A percentile compares a stretch with the other conserved stretches of the same genome.
Conservation (phyloP, 1,140 invertebrate genomes). For the Diachasmimorpha longicaudata region DNA sequence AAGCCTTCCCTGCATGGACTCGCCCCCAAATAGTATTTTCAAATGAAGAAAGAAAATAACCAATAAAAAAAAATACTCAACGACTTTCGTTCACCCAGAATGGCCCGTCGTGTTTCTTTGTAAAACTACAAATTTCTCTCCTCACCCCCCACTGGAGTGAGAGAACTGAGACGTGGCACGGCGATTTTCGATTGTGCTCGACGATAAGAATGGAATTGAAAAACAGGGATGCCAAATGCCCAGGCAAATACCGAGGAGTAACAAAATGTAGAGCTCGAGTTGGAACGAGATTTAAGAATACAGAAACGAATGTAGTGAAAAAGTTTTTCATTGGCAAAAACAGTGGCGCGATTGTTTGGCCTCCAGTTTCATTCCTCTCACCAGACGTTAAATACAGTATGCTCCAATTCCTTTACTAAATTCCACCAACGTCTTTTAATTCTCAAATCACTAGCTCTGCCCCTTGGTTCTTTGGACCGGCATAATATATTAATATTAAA, state of each 20-base stretch:
- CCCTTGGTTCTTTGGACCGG: too few species aligned
- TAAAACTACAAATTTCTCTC: background rate
- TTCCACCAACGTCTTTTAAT: background rate
- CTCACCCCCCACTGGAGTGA: background rate
- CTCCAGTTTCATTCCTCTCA: background rate
- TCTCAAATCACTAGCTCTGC: too few species aligned
- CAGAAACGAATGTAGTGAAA: background rate
- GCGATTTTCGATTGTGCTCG: background rate
- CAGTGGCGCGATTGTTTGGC: background rate
- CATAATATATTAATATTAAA: too few species aligned
- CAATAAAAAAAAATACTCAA: background rate
- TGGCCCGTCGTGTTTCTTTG: background rate
- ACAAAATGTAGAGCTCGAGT: background rate
- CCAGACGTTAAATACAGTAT: background rate
- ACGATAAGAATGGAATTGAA: constrained; percentile 2
- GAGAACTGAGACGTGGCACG: background rate
- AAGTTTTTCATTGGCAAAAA: constrained; percentile 16
- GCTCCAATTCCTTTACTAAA: too few species aligned
- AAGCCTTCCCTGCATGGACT: too few species aligned
- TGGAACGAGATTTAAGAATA: background rate
- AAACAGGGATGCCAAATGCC: constrained; percentile 8
- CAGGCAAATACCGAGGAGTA: constrained; percentile 14
- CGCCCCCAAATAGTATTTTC: too few species aligned
- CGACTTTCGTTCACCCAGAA: background rate
- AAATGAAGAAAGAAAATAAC: background rate